Percentiles rank a stretch among this genome's conserved stretches.
Conservation (phyloP, 2,797 vertebrate species). For the Naso thynnoides region DNA sequence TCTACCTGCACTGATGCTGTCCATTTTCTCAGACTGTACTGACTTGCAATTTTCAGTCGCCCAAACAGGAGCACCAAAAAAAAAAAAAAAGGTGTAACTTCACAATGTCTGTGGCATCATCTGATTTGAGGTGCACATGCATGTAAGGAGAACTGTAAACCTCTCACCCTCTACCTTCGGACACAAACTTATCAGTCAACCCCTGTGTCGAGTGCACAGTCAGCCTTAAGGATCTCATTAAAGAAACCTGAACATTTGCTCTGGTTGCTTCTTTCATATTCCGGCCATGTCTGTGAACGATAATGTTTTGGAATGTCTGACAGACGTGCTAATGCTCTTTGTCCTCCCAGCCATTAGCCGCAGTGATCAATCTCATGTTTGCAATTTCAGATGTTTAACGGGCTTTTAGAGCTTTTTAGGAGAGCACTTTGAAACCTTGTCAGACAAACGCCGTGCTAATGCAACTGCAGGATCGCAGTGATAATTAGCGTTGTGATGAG, state of each 20-base stretch:
- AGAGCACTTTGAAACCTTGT: slow-evolving; percentile 44
- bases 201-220: not conserved
- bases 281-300: not conserved
- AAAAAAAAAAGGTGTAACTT: too few species aligned
- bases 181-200: too few species aligned
- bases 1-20: too few species aligned
- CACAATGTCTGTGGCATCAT: too few species aligned
- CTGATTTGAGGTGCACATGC: too few species aligned
- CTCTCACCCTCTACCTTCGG: too few species aligned
- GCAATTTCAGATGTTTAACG: slow-evolving; percentile 18
- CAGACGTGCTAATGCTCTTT: slow-evolving; percentile 42
- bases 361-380: slow-evolving; percentile 20
- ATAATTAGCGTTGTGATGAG: slow-evolving; percentile 28
- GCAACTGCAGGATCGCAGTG: slow-evolving; percentile 3
- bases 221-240: slow-evolving; percentile 16
- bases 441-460: slow-evolving; percentile 10
- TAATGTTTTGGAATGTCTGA: slow-evolving; percentile 36
- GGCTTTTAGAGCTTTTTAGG: slow-evolving; percentile 45
- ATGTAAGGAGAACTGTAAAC: too few species aligned
- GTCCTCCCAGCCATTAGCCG: slow-evolving; percentile 26
- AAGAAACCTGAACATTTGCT: not conserved
- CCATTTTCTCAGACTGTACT: too few species aligned
- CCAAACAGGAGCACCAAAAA: too few species aligned
- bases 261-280: not conserved
- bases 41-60: too few species aligned